phyloP scores from a whole-genome alignment of 2,888 invertebrate species.

The Augiades crinisus region DNA sequence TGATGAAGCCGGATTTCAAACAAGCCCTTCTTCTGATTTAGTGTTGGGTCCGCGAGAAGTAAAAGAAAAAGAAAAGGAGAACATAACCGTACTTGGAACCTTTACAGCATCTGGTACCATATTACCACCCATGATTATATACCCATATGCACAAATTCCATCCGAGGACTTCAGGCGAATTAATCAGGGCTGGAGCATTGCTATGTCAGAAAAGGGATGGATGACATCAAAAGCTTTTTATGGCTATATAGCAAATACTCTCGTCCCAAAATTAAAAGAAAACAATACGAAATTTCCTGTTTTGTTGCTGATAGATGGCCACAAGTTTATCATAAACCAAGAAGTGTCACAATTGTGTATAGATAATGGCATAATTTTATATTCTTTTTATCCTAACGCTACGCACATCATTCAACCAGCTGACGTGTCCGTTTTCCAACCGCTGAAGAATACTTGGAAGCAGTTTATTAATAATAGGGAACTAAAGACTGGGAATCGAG shows the following conservation, averaged over 20 bases:
- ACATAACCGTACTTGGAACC: constrained; percentile 25
- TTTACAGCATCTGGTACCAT: constrained; percentile 22
- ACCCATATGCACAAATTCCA: constrained; percentile 27
- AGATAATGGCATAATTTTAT: constrained; percentile 25
- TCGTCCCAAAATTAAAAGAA: constrained; percentile 13
- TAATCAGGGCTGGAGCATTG: background rate
- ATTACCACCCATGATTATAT: constrained; percentile 27
- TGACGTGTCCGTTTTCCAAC: constrained; percentile 27
- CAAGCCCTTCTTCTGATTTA: constrained; percentile 1
- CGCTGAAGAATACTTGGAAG: constrained; percentile 26
- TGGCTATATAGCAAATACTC: constrained; percentile 23
- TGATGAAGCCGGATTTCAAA: constrained; percentile 30
- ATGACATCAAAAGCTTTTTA: constrained; percentile 30
- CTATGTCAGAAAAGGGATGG: constrained; percentile 30
- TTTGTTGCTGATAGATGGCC: constrained; percentile 24
- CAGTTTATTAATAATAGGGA: constrained; percentile 21
- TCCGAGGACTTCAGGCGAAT: constrained; percentile 12
- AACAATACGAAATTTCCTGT: constrained; percentile 25
- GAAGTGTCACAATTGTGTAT: constrained; percentile 26
- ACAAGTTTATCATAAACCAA: constrained; percentile 21
- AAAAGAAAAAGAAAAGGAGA: constrained; percentile 23
- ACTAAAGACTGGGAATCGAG: constrained; percentile 17
- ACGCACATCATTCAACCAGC: constrained; percentile 28
- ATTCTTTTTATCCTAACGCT: constrained; percentile 25
- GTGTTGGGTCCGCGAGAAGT: constrained; percentile 12